phyloP scores from a whole-genome alignment of 2,113 vertebrate genomes.

The Ammodytes marinus region DNA sequence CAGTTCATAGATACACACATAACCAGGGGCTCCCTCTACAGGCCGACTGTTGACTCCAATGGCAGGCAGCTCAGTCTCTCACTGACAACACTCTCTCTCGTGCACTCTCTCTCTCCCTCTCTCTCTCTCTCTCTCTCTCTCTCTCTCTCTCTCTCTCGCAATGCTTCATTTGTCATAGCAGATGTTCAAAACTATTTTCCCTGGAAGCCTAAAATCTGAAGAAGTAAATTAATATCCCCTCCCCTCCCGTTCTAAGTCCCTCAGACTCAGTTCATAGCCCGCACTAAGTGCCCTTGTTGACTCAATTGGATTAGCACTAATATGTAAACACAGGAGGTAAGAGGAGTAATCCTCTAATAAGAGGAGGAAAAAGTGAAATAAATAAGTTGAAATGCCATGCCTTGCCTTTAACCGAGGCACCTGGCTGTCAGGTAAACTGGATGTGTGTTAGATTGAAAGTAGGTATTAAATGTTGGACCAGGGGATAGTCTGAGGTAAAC shows the following conservation, averaged over 20 bases:
- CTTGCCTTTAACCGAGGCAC: conserved; percentile 73
- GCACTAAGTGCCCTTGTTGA: conserved; percentile 89
- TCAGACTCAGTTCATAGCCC: conserved; percentile 85
- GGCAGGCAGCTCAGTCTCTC: conserved; percentile 57
- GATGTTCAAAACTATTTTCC: conserved; percentile 84
- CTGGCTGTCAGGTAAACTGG: conserved; percentile 72
- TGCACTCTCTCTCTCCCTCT: too few species aligned
- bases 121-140: too few species aligned
- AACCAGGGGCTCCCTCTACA: conserved; percentile 82
- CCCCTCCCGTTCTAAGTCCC: conserved; percentile 83
- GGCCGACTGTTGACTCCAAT: conserved; percentile 50
- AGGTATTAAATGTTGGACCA: conserved; percentile 72
- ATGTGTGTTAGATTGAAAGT: conserved; percentile 69
- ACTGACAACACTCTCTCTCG: conserved; percentile 73
- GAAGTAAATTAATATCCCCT: conserved; percentile 87
- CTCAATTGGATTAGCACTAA: conserved; percentile 90
- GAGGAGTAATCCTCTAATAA: conserved; percentile 88
- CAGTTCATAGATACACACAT: conserved; percentile 33
- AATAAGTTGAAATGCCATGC: conserved; percentile 84
- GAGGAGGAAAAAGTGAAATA: conserved; percentile 81
- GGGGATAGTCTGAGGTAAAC: conserved; percentile 74
- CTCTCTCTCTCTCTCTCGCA: conserved; percentile 53
- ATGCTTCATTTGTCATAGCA: conserved; percentile 84
- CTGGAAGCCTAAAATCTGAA: conserved; percentile 84
- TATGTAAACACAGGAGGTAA: conserved; percentile 90